Conservation (phyloP, 2,888 invertebrate species). For the Nomada ruficornis region DNA sequence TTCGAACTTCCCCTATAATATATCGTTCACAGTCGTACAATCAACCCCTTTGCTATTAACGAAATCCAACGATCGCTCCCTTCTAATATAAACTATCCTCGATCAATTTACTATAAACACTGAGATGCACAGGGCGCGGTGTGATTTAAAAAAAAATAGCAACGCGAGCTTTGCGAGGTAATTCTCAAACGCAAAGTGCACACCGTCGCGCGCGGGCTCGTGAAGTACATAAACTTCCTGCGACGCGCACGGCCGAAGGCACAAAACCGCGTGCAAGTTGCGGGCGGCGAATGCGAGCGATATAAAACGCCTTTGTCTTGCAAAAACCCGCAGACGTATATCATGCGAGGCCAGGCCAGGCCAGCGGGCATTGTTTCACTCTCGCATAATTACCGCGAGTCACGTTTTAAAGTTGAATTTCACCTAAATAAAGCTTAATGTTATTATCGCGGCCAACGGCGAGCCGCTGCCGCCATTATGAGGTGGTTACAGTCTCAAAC, state of each 20-base stretch:
- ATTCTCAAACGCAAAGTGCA: conserved; percentile 48
- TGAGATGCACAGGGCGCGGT: background rate
- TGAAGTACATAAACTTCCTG: conserved; percentile 72
- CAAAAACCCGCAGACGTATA: conserved; percentile 79
- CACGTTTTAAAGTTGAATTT: conserved; percentile 83
- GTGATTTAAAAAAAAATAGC: background rate
- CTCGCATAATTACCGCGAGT: conserved; percentile 83
- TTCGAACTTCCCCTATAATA: too few species aligned
- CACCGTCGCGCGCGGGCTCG: conserved; percentile 38
- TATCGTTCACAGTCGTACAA: too few species aligned
- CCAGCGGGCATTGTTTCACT: conserved; percentile 80
- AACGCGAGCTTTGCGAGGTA: conserved; percentile 19
- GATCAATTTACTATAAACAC: too few species aligned
- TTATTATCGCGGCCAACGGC: conserved; percentile 76
- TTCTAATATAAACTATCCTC: too few species aligned
- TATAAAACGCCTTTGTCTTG: conserved; percentile 80
- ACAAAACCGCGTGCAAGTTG: conserved; percentile 68
- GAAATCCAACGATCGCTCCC: too few species aligned
- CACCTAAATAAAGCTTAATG: conserved; percentile 83
- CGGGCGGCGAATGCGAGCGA: conserved; percentile 68
- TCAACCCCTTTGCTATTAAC: too few species aligned
- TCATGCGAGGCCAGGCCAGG: conserved; percentile 74
- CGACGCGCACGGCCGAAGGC: conserved; percentile 60
- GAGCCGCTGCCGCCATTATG: conserved; percentile 69
- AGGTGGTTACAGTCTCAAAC: conserved; percentile 72